A percentile compares a stretch with the other conserved stretches of the same genome.
Conservation (phyloP, 2,113 vertebrate species). For the Scomber scombrus region DNA sequence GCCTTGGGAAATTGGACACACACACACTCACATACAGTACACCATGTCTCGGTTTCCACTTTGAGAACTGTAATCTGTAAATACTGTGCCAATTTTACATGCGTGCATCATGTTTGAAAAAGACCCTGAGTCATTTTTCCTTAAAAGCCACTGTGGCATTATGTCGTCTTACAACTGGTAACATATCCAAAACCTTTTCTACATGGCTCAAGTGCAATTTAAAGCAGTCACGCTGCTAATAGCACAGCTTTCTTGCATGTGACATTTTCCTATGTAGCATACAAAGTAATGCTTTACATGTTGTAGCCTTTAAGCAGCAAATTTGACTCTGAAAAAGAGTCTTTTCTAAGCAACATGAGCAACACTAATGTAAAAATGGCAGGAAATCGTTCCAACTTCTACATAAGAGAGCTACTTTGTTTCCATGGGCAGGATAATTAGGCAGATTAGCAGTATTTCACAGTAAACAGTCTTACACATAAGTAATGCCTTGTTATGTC, state of each 20-base stretch:
- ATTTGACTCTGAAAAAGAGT: constrained; percentile 5
- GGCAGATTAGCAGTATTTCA: too few relatives aligned
- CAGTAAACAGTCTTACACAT: not conserved
- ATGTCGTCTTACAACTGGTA: constrained; percentile 23
- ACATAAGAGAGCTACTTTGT: constrained; percentile 17
- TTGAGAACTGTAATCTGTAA: constrained; percentile 52
- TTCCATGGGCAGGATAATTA: not conserved
- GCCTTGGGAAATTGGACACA: constrained; percentile 73
- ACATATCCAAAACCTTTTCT: constrained; percentile 19
- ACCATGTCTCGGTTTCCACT: constrained; percentile 68
- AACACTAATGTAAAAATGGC: not conserved
- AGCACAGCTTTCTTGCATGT: not conserved
- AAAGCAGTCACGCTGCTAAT: not conserved
- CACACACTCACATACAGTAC: constrained; percentile 62
- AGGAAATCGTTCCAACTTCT: constrained; percentile 2
- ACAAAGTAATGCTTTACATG: not conserved
- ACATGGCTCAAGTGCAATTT: constrained; percentile 11
- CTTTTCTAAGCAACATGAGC: not conserved
- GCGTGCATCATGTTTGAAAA: constrained; percentile 44
- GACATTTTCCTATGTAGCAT: not conserved
- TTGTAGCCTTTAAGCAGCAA: not conserved
- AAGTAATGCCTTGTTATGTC: not conserved
- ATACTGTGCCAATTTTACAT: constrained; percentile 53
- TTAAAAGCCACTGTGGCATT: constrained; percentile 30
- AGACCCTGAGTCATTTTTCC: constrained; percentile 19